Conservation (phyloP, 2,797 vertebrate genomes). For the Nothura maculosa region DNA sequence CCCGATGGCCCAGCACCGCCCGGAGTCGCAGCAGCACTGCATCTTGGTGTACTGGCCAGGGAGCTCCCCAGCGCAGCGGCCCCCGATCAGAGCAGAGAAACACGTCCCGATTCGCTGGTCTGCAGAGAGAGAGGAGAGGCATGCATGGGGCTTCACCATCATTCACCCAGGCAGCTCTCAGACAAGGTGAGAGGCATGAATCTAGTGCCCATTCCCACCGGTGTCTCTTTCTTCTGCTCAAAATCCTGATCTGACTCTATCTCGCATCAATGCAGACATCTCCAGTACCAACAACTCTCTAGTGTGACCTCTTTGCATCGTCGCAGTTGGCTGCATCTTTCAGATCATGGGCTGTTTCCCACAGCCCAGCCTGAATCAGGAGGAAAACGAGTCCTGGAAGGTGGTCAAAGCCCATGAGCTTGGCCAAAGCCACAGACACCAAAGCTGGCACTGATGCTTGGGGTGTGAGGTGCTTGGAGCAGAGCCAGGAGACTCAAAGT, state of each 20-base stretch:
- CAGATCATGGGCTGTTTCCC: conserved; percentile 5
- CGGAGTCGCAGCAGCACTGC: conserved; percentile 96
- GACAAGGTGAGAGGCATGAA: too few species aligned
- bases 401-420: neutral
- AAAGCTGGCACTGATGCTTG: neutral
- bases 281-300: neutral
- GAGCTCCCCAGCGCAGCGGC: conserved; percentile 92
- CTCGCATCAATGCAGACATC: neutral
- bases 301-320: neutral
- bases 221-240: fast-evolving
- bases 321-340: neutral
- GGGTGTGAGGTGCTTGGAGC: conserved; percentile 10
- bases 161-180: fast-evolving
- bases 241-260: fast-evolving
- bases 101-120: conserved; percentile 94
- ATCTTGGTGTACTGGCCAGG: conserved; percentile 92
- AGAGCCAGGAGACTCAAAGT: neutral
- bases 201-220: fast-evolving
- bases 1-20: conserved; percentile 94
- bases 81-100: conserved; percentile 91
- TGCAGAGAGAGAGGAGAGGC: conserved; percentile 54
- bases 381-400: neutral
- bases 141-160: fast-evolving
- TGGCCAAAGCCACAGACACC: conserved; percentile 35
- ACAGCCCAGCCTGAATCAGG: neutral